Base-by-base conservation (phyloP, 2,113 vertebrate species). In the Psammodynastes pulverulentus region DNA sequence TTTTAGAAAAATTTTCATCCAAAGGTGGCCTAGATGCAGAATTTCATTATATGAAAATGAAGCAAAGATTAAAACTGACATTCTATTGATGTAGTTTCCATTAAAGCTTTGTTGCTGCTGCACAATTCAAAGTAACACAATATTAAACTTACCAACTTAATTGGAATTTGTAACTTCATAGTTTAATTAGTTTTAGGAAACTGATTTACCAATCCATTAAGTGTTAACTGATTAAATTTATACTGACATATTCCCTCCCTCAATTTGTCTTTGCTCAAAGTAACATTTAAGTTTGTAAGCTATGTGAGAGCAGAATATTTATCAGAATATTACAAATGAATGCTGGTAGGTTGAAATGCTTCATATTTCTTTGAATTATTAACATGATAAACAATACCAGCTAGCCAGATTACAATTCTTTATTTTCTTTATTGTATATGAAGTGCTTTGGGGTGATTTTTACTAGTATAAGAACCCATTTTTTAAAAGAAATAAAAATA, bases 31-130 rank as follows among this genome's bases (percentile, higher is more conserved):
- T 95, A 94, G 94, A 95, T 95, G 67, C 94, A 95, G 58, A 92
- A 86, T 94, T 96, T 96, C 89, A 94, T 97, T 97, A 91, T 51
- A 94, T 90, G 91, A 91, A 96, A 97, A 96, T 92, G 95, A 92
- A 92, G 95, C 0, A 43, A 91, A 90, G 96, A 94, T 97, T 95
- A 95, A 97, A 97, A 92, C 67, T 93, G 90, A 87, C 95, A 94
- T 34, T 94, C 53, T 94, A 90, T 54, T 91, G 67, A 93, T 93
- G 21, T 46, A 95, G 9, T 92, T 95, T 95, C 92, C 93, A 93
- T 96, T 96, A 96, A 93, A 96, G 90, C 88, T 95, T 92, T 94
- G 94, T 92, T 91, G 62, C 89, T 96, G 88, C 91, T 94, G 88
- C 91, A 94, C 93, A 94, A 89, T 95, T 96, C 95, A 90, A 96